Evolutionary conservation across 2,113 vertebrate genomes (phyloP), one percentile per base, ranked within the genome.

Genomic region (Pica pica): DNA sequence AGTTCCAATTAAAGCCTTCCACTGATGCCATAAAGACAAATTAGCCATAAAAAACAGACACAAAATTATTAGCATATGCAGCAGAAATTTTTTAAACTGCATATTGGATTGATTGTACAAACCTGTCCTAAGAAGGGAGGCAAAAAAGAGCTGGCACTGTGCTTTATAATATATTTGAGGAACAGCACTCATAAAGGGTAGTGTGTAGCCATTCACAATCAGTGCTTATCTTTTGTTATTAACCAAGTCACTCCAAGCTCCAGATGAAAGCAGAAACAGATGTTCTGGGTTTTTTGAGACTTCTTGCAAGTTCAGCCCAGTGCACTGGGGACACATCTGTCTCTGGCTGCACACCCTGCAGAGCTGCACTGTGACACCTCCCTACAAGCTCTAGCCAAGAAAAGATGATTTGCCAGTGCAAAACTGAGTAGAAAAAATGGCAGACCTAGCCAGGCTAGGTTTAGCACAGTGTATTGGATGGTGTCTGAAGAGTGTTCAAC

Each of bases 311-410:
- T 75, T 44, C 56, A 70, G 4, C 19, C 46, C 77, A 53, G 46
- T 0, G 2, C 37, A 26, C 26, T 23, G 14, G 24, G n/a, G n/a
- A 83, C 55, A 31, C 0, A 0, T 41, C n/a, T 0, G 1, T 16
- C 65, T 59, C 47, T 4, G 15, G 39, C 56, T 52, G 46, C 39
- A 47, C 55, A 69, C 6, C 21, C 61, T 0, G 1, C 44, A 73
- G 16, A 75, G 39, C 41, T 67, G 74, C 12, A 7, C 28, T 87
- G 27, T 33, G 46, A 47, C 16, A 52, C 11, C 27, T 68, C 33
- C 46, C 22, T 7, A 24, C 49, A 37, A 90, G 57, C 33, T 56
- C 13, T 41, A 17, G 53, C 26, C 41, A 79, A 47, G 78, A 59
- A 77, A 80, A 61, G 18, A 89, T 19, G 2, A 70, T 63, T 53